Evolutionary conservation across 1,140 invertebrate species (phyloP).

Genomic region (Penaeus vannamei): DNA sequence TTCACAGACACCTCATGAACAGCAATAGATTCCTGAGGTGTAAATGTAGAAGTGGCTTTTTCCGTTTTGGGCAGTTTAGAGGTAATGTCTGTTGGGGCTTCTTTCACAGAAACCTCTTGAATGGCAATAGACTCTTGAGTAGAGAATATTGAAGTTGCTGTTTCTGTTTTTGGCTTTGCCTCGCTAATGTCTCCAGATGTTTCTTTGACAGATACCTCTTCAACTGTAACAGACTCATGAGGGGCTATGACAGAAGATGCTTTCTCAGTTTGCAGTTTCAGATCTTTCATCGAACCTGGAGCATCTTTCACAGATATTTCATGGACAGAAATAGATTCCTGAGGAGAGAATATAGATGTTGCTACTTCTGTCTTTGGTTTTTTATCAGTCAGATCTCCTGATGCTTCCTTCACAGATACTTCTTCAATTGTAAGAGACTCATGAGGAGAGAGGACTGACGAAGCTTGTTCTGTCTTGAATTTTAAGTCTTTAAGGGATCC

Average conservation of each 20-base stretch:
- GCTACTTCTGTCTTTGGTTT: constrained; percentile 12
- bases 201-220: constrained; percentile 11
- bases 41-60: constrained; percentile 48
- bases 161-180: background rate
- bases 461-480: constrained; percentile 2
- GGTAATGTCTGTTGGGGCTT: constrained; percentile 44
- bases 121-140: constrained; percentile 45
- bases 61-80: constrained; percentile 52
- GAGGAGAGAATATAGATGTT: background rate
- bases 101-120: constrained; percentile 50
- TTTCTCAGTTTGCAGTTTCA: background rate
- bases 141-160: constrained; percentile 1
- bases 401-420: constrained; percentile 18
- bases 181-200: constrained; percentile 13
- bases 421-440: constrained; percentile 12
- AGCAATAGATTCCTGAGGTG: constrained; percentile 47
- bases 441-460: background rate
- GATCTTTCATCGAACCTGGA: background rate
- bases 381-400: background rate
- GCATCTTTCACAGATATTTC: constrained; percentile 12
- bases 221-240: constrained; percentile 6
- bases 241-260: background rate
- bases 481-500: background rate
- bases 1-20: constrained; percentile 61
- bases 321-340: background rate